These are phyloP conservation scores for Dusona sp. DNA, from an alignment of 2,888 invertebrate species.

Conservation along the genomic window DNA sequence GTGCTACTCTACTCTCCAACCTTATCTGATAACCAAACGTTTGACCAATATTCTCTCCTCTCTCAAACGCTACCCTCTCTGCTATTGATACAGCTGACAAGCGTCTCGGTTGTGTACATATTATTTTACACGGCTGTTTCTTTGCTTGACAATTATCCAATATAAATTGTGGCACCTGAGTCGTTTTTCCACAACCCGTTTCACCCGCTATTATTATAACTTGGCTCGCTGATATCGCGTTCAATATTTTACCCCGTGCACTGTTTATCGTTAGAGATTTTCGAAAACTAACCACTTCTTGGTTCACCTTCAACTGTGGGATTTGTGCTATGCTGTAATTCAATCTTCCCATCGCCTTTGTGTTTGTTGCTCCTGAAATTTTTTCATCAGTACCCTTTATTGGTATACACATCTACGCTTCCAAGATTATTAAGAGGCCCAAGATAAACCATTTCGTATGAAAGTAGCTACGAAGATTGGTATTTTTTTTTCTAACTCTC, in stretches of 20 bases:
- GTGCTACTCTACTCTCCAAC: conserved; percentile 93
- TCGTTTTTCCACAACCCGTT: conserved; percentile 98
- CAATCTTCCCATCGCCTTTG: conserved; percentile 88
- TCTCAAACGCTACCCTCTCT: conserved; percentile 92
- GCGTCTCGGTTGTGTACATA: conserved; percentile 97
- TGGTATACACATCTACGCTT: not conserved
- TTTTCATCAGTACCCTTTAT: not conserved
- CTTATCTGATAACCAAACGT: conserved; percentile 96
- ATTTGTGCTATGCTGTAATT: conserved; percentile 90
- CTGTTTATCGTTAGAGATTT: conserved; percentile 90
- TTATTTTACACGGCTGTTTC: conserved; percentile 90
- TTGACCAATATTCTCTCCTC: conserved; percentile 89
- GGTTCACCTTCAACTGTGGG: conserved; percentile 86
- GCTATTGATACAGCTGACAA: conserved; percentile 96
- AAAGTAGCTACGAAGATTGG: not conserved
- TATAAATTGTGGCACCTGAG: conserved; percentile 97
- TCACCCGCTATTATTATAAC: conserved; percentile 92
- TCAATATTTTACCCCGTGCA: conserved; percentile 88
- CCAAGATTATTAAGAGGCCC: not conserved
- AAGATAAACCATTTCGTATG: no score
- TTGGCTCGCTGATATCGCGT: conserved; percentile 85
- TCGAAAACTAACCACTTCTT: conserved; percentile 87
- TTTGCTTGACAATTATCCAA: conserved; percentile 90
- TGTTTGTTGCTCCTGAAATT: conserved; percentile 83
- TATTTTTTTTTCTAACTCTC: not conserved